Conservation (phyloP, 2,797 vertebrate species). For the Hippoglossus hippoglossus region DNA sequence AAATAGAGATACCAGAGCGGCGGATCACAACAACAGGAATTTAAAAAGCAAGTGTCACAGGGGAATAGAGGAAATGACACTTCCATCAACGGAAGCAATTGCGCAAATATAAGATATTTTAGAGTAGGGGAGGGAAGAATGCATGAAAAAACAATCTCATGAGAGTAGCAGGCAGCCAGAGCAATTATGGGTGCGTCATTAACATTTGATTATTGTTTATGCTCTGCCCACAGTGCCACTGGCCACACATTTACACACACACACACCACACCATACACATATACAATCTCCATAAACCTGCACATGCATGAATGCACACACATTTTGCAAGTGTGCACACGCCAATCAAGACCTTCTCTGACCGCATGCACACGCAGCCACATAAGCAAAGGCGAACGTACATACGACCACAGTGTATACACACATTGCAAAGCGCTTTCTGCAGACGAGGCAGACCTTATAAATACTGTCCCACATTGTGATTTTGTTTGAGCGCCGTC, state of each 20-base stretch:
- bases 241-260: constrained; percentile 36
- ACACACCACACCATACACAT: constrained; percentile 13
- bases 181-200: constrained; percentile 59
- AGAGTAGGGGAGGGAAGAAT: constrained; percentile 5
- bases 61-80: constrained; percentile 37
- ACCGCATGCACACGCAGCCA: constrained; percentile 48
- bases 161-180: constrained; percentile 31
- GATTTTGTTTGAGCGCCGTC: constrained; percentile 88
- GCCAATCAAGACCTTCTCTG: constrained; percentile 58
- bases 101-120: constrained; percentile 34
- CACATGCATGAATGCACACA: constrained; percentile 55
- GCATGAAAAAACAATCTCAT: constrained; percentile 35
- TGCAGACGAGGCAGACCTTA: constrained; percentile 79
- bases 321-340: constrained; percentile 48
- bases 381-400: constrained; percentile 26
- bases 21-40: constrained; percentile 31
- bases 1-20: constrained; percentile 11
- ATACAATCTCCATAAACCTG: constrained; percentile 50
- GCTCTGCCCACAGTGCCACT: constrained; percentile 46
- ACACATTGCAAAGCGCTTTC: constrained; percentile 50
- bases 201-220: constrained; percentile 78
- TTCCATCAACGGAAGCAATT: constrained; percentile 9
- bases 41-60: neutral
- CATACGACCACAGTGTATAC: constrained; percentile 19
- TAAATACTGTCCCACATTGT: constrained; percentile 88